Evolutionary conservation across 2,797 vertebrate genomes (phyloP), one percentile per base, ranked within the genome.

Genomic region (Oreochromis grahami): DNA sequence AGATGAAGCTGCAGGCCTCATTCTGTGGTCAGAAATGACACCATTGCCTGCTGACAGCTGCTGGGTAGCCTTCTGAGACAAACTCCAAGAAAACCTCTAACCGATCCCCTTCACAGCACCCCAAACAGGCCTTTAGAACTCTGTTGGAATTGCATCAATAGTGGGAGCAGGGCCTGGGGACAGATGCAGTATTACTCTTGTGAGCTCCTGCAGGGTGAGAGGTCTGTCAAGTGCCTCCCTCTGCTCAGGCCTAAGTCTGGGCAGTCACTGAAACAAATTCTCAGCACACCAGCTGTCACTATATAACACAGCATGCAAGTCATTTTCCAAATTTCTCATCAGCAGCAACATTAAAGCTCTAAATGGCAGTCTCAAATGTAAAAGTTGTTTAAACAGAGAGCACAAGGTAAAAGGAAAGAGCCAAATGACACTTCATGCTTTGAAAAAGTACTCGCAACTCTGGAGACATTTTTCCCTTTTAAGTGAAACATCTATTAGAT

Each of bases 201-300:
- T 85, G 78, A 88, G 80, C 85, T 92, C 83, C 88, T 89, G 79
- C 84, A 82, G 89, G 88, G 68, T 74, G 76, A 92, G 81, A 83
- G 89, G 89, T 92, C 83, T 93, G 83, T 92, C 84, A 88, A 93
- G 88, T 79, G 87, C 82, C 77, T 86, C 87, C 79, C 88, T 87
- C 63, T 41, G 81, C 82, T 85, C 63, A 68, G 78, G 65, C 83
- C 87, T 51, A 21, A 82, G 76, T 83, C 90, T 87, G 87, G 89
- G 89, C 87, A 91, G 72, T 83, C 89, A 85, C 70, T 92, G 87
- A 94, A 92, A 93, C 83, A 88, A 85, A 90, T 87, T 90, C 82
- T 91, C 76, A 76, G 74, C 68, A 55, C 86, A 83, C 90, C 86
- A 92, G 88, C 87, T 93, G 91, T 89, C 91, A 77, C 52, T 63